A percentile compares a stretch with the other conserved stretches of the same genome.
Evolutionary conservation across 2,888 invertebrate species (phyloP).

Genomic region (Punctoribates punctum): DNA sequence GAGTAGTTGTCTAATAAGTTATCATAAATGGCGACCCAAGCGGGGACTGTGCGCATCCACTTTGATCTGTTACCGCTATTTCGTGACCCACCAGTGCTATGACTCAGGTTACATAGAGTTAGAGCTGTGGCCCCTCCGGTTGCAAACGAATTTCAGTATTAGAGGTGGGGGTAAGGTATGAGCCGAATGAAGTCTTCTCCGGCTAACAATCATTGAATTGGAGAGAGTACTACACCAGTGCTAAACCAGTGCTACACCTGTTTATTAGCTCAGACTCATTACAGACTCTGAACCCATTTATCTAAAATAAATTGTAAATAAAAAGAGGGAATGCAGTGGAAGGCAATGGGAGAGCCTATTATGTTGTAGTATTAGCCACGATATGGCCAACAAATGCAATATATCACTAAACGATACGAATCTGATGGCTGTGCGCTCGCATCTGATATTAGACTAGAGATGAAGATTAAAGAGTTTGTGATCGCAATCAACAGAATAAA

Average conservation of each 20-base stretch:
- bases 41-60: neutral
- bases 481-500: constrained; percentile 18
- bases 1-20: constrained; percentile 28
- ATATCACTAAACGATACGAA: constrained; percentile 26
- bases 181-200: constrained; percentile 19
- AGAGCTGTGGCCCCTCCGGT: neutral
- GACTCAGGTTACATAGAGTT: neutral
- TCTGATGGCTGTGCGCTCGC: constrained; percentile 2
- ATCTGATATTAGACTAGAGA: constrained; percentile 21
- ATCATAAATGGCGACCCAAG: neutral
- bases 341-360: neutral
- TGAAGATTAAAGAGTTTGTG: constrained; percentile 36
- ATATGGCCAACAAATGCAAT: neutral
- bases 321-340: constrained; percentile 1
- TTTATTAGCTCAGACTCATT: constrained; percentile 21
- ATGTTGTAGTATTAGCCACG: neutral
- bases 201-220: neutral
- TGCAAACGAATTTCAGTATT: neutral
- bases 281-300: constrained; percentile 19
- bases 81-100: constrained; percentile 18
- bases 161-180: neutral
- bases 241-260: constrained; percentile 30
- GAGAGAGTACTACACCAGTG: neutral
- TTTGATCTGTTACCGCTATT: constrained; percentile 29
- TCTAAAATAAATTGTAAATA: constrained; percentile 24